Evolutionary conservation across 2,797 vertebrate species (phyloP).

Genomic region (Lagodon rhomboides): DNA sequence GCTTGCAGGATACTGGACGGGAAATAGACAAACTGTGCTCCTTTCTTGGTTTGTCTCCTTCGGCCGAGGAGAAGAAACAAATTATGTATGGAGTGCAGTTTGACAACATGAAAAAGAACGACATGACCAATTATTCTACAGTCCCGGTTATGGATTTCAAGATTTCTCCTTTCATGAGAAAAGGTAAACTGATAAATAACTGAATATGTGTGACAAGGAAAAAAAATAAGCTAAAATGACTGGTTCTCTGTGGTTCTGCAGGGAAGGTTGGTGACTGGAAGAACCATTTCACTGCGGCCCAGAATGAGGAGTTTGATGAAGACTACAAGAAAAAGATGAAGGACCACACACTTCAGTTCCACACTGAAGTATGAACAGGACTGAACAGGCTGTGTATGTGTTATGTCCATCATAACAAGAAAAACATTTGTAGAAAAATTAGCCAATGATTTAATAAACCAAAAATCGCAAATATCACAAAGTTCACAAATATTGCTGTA

Average conservation of each 20-base stretch:
- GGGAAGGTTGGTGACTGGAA: slow-evolving; percentile 77
- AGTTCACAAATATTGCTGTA: no score
- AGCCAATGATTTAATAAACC: no score
- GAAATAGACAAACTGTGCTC: no score
- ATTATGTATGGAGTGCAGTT: slow-evolving; percentile 81
- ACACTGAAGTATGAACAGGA: background rate
- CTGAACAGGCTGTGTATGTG: background rate
- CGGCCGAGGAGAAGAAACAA: no score
- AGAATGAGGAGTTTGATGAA: slow-evolving; percentile 62
- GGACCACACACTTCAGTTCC: background rate
- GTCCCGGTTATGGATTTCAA: slow-evolving; percentile 77
- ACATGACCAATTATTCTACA: slow-evolving; percentile 78
- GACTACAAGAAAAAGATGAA: background rate
- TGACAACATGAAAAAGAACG: slow-evolving; percentile 85
- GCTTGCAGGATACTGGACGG: no score
- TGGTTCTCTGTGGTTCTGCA: slow-evolving; percentile 8
- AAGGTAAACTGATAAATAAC: slow-evolving; percentile 75
- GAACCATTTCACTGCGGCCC: slow-evolving; percentile 63
- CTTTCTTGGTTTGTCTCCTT: no score
- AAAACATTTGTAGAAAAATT: no score
- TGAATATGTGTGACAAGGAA: background rate
- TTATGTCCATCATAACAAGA: background rate
- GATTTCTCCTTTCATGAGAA: slow-evolving; percentile 87
- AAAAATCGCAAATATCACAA: no score
- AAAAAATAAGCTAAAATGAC: background rate